A percentile compares a stretch with the other conserved stretches of the same genome.
These are phyloP conservation scores for Portevinia maculata DNA, from an alignment of 2,888 invertebrate species.

Conservation along the genomic window DNA sequence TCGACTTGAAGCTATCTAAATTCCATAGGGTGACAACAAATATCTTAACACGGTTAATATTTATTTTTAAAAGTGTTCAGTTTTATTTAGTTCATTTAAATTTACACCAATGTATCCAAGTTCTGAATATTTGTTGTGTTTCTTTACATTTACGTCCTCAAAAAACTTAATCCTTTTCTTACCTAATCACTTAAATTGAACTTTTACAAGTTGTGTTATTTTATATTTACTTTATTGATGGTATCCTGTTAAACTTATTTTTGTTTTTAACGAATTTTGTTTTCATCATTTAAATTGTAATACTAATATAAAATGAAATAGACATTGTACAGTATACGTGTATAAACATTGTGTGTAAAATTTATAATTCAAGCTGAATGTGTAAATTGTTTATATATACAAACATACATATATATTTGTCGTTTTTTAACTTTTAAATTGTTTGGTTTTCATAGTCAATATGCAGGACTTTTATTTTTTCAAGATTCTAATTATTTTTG, in stretches of 20 bases:
- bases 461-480: constrained; percentile 35
- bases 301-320: constrained; percentile 66
- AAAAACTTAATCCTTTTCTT: constrained; percentile 24
- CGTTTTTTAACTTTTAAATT: constrained; percentile 7
- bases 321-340: constrained; percentile 68
- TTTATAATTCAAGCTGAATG: constrained; percentile 70
- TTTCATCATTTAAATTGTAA: constrained; percentile 46
- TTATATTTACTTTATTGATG: constrained; percentile 8
- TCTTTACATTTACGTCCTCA: constrained; percentile 34
- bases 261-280: constrained; percentile 31
- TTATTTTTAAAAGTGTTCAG: constrained; percentile 57
- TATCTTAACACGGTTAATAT: no score
- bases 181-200: constrained; percentile 26
- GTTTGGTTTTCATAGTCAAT: constrained; percentile 15
- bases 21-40: no score
- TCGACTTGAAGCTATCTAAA: no score
- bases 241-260: constrained; percentile 17
- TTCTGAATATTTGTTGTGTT: constrained; percentile 51
- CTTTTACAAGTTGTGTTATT: constrained; percentile 22
- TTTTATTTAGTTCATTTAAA: constrained; percentile 65
- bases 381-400: constrained; percentile 62
- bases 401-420: constrained; percentile 22
- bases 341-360: constrained; percentile 73
- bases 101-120: constrained; percentile 54
- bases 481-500: constrained; percentile 13